Percentiles rank a stretch among this genome's conserved stretches.
Conservation (phyloP, 2,888 invertebrate genomes). For the Apantesis nais region DNA sequence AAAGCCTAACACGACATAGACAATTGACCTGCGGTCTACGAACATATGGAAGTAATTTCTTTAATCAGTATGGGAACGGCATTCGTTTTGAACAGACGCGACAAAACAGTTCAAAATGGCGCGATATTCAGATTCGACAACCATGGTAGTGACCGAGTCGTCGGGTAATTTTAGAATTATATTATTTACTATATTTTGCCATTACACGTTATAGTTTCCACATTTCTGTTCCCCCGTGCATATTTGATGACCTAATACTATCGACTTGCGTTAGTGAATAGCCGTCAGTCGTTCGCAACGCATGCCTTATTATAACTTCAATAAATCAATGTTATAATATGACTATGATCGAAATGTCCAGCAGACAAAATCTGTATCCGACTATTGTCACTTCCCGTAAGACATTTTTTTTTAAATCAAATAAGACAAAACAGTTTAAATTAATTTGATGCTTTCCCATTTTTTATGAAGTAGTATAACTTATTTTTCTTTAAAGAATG, state of each 20-base stretch:
- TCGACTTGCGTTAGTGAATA: constrained; percentile 41
- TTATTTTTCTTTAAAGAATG: background rate
- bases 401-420: constrained; percentile 21
- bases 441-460: background rate
- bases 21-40: background rate
- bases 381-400: constrained; percentile 59
- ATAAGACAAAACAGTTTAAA: background rate
- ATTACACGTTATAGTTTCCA: constrained; percentile 23
- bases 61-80: constrained; percentile 15
- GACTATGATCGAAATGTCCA: constrained; percentile 73
- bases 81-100: constrained; percentile 43
- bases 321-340: constrained; percentile 36
- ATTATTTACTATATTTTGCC: constrained; percentile 10
- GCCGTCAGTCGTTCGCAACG: constrained; percentile 23
- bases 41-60: constrained; percentile 7
- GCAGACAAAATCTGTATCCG: constrained; percentile 73
- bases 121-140: constrained; percentile 62
- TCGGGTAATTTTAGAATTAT: constrained; percentile 48
- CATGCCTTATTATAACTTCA: constrained; percentile 23
- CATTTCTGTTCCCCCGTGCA: constrained; percentile 66
- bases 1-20: background rate
- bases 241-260: constrained; percentile 55
- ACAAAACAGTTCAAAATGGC: constrained; percentile 49
- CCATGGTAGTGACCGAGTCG: constrained; percentile 61
- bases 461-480: background rate